Percentiles rank a stretch among this genome's conserved stretches.
Conservation (phyloP, 2,113 vertebrate species). For the Mesocricetus auratus region DNA sequence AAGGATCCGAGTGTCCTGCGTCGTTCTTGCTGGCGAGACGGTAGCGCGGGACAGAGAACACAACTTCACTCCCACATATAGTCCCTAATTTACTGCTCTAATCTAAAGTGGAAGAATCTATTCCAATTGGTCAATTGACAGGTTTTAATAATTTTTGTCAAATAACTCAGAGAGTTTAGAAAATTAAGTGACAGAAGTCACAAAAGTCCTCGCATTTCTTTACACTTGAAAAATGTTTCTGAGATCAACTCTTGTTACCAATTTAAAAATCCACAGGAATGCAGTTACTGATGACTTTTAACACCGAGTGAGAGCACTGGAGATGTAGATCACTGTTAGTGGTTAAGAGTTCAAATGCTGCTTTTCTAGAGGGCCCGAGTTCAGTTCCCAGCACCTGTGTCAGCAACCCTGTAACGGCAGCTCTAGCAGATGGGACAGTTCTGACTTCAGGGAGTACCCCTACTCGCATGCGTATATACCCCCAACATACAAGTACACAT, state of each 20-base stretch:
- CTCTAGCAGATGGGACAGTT: not conserved
- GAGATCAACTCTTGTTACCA: constrained; percentile 13
- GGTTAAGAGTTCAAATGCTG: not conserved
- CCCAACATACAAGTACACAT: not conserved
- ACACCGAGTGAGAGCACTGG: not conserved
- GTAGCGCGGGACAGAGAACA: no score
- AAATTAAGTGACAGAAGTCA: not conserved
- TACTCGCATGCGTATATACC: not conserved
- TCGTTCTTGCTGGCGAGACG: no score
- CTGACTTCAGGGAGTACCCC: not conserved
- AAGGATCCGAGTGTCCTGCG: no score
- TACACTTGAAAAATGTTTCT: not conserved
- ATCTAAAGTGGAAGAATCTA: constrained; percentile 4
- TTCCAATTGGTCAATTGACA: not conserved
- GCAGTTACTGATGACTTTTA: constrained; percentile 27
- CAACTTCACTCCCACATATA: no score
- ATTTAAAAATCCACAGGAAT: not conserved
- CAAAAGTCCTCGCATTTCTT: constrained; percentile 35
- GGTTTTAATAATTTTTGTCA: not conserved
- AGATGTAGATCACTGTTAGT: not conserved
- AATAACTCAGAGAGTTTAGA: constrained; percentile 39
- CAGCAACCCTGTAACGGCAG: not conserved
- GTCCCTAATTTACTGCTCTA: not conserved
- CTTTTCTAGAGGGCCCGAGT: not conserved
- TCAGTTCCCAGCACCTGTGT: not conserved